Evolutionary conservation across 2,113 vertebrate species (phyloP).

Genomic region (Cynocephalus volans): DNA sequence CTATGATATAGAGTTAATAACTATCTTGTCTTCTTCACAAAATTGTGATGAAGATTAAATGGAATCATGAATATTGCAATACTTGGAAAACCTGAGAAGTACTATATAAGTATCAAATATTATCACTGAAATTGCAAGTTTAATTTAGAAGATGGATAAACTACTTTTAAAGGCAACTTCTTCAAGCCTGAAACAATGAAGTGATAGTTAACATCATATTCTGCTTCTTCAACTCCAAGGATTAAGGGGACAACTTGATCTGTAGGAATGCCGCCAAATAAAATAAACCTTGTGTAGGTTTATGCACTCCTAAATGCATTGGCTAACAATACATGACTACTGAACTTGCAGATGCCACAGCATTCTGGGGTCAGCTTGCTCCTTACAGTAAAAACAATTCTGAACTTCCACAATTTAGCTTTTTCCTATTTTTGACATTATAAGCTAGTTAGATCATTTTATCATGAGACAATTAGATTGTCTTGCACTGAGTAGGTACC

Average conservation of each 20-base stretch:
- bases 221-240: neutral
- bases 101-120: neutral
- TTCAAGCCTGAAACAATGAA: neutral
- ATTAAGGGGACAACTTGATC: neutral
- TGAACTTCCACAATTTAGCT: too few relatives aligned
- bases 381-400: too few relatives aligned
- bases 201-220: neutral
- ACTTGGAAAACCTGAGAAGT: constrained; percentile 3
- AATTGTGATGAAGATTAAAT: neutral
- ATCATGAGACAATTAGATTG: too few relatives aligned
- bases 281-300: too few relatives aligned
- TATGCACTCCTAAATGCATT: too few relatives aligned
- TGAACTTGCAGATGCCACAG: too few relatives aligned
- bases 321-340: too few relatives aligned
- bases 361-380: too few relatives aligned
- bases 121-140: neutral
- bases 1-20: neutral
- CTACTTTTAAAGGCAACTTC: neutral
- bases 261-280: neutral
- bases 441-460: too few relatives aligned
- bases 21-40: constrained; percentile 3
- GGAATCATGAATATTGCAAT: neutral
- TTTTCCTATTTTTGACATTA: too few relatives aligned
- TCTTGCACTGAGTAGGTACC: too few relatives aligned
- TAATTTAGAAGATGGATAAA: constrained; percentile 42